Percentiles rank a stretch among this genome's conserved stretches.
Evolutionary conservation across 2,113 vertebrate genomes (phyloP).

Genomic region (Anseranas semipalmata): DNA sequence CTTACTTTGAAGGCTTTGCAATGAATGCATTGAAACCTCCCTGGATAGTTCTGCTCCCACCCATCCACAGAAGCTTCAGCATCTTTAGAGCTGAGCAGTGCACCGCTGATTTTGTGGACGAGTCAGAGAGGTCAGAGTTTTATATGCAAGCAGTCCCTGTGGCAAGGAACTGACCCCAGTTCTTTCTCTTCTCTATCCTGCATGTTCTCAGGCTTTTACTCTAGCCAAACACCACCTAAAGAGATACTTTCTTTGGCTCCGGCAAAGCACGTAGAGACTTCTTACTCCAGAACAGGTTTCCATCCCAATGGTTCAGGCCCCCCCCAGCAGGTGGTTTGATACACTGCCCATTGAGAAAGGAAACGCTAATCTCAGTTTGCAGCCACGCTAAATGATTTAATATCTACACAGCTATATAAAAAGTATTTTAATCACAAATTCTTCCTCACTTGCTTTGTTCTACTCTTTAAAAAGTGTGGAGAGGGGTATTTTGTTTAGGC

Average conservation of each 20-base stretch:
- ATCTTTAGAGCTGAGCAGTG: background rate
- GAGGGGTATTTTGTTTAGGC: background rate
- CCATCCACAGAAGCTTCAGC: background rate
- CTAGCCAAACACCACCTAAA: background rate
- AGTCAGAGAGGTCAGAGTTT: background rate
- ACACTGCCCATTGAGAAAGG: background rate
- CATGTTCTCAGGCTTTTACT: background rate
- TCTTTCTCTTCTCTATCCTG: background rate
- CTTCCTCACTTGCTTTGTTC: background rate
- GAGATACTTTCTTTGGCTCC: background rate
- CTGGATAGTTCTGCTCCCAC: background rate
- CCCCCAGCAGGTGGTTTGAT: background rate
- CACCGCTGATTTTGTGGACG: background rate
- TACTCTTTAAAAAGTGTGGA: background rate
- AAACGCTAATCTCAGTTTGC: background rate
- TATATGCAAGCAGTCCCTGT: background rate
- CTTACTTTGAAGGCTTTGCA: background rate
- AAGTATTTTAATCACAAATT: background rate
- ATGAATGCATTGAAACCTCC: background rate
- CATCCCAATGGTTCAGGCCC: background rate
- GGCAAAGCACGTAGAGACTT: background rate
- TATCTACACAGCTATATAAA: background rate
- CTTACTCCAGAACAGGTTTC: background rate
- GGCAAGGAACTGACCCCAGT: background rate
- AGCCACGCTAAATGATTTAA: background rate